phyloP scores from a whole-genome alignment of 2,888 invertebrate genomes.

The Tinea trinotella region DNA sequence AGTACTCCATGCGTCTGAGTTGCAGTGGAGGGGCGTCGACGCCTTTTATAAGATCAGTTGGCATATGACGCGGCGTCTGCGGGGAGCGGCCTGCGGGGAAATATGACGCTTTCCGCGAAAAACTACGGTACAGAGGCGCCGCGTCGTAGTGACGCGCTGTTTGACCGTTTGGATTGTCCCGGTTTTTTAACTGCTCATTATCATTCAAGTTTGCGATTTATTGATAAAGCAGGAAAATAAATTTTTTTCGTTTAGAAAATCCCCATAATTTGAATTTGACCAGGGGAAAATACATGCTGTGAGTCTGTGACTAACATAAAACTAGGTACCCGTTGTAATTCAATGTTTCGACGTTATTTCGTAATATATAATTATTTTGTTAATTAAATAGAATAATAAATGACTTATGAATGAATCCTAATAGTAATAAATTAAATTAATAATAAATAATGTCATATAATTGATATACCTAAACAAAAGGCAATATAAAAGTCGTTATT shows the following conservation, averaged over 20 bases:
- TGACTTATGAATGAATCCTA: not conserved
- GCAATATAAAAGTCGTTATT: not conserved
- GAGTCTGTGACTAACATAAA: slow-evolving; percentile 2
- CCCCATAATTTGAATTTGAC: not conserved
- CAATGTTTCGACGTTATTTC: not conserved
- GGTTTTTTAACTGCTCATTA: slow-evolving; percentile 24
- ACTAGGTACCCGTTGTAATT: not conserved
- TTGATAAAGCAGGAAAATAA: not conserved
- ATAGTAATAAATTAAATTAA: not conserved
- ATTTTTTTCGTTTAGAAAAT: not conserved
- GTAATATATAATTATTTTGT: not conserved
- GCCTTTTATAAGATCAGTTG: slow-evolving; percentile 59
- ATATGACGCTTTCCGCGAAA: slow-evolving; percentile 66
- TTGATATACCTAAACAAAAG: not conserved
- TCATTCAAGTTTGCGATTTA: not conserved
- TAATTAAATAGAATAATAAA: not conserved
- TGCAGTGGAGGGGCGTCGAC: slow-evolving; percentile 61
- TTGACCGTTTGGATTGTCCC: slow-evolving; percentile 49
- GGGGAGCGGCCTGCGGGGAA: slow-evolving; percentile 31
- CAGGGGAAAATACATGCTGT: not conserved
- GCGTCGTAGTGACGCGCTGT: slow-evolving; percentile 8
- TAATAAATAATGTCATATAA: not conserved
- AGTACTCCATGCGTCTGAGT: slow-evolving; percentile 74
- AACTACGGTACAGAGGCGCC: slow-evolving; percentile 15
- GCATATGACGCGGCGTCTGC: slow-evolving; percentile 51